Conservation (phyloP, 2,113 vertebrate genomes). For the Tursiops truncatus region DNA sequence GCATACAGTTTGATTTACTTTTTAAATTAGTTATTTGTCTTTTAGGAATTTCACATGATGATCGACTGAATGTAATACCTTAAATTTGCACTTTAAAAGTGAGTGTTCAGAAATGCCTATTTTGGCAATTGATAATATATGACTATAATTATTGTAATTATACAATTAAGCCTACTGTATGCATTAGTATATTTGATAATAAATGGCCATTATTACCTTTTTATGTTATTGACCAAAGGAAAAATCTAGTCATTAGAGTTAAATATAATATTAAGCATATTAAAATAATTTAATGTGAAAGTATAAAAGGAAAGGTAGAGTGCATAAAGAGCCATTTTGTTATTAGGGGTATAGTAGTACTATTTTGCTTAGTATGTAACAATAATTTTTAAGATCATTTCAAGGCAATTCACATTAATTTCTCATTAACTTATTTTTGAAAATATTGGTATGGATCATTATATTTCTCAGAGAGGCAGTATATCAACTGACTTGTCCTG, state of each 20-base stretch:
- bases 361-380: neutral
- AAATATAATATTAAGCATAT: neutral
- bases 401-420: neutral
- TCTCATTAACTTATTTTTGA: slow-evolving; percentile 36
- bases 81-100: slow-evolving; percentile 42
- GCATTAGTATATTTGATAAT: slow-evolving; percentile 36
- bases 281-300: slow-evolving; percentile 32
- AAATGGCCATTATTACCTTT: neutral
- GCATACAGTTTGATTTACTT: neutral
- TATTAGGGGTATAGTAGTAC: neutral
- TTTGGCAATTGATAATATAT: slow-evolving; percentile 8
- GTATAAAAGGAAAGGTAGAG: neutral
- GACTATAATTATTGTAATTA: neutral
- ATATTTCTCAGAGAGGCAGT: neutral
- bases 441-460: neutral
- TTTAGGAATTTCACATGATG: neutral
- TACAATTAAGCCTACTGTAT: neutral
- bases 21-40: neutral
- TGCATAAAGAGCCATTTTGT: neutral
- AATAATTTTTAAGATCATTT: slow-evolving; percentile 14
- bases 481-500: neutral
- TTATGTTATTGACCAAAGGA: neutral
- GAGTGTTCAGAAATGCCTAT: neutral
- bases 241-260: neutral
- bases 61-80: neutral